Evolutionary conservation across 2,113 vertebrate species (phyloP).

Genomic region (Cyphomyrus plagiostoma): DNA sequence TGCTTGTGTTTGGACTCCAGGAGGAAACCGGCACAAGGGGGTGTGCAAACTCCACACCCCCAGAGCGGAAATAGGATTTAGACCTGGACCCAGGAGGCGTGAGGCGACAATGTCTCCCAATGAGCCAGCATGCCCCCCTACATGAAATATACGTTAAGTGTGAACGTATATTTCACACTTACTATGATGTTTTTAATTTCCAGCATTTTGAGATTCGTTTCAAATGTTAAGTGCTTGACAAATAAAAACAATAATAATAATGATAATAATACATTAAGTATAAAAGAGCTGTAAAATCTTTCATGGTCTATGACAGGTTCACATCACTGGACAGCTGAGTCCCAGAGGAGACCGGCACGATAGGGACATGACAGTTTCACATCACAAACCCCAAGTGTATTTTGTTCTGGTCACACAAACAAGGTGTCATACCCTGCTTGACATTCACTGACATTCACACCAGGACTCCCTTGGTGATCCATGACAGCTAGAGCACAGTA

Average conservation of each 20-base stretch:
- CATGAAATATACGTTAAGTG: not conserved
- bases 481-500: not conserved
- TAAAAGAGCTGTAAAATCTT: not conserved
- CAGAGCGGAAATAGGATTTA: not conserved
- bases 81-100: not conserved
- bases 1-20: not conserved
- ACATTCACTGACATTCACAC: not conserved
- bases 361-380: not conserved
- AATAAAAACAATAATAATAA: no score
- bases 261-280: not conserved
- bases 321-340: not conserved
- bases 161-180: no score
- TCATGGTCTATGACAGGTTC: not conserved
- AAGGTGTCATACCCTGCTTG: not conserved
- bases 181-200: no score
- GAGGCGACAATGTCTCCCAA: not conserved
- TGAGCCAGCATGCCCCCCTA: not conserved
- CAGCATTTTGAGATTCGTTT: no score
- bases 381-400: not conserved
- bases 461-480: not conserved
- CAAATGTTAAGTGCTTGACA: no score
- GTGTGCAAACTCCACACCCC: not conserved
- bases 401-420: not conserved
- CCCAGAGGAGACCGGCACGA: not conserved
- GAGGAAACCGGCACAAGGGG: not conserved